Percentiles rank a stretch among this genome's conserved stretches.
Evolutionary conservation across 2,888 invertebrate species (phyloP).

Genomic region (Galeruca laticollis): DNA sequence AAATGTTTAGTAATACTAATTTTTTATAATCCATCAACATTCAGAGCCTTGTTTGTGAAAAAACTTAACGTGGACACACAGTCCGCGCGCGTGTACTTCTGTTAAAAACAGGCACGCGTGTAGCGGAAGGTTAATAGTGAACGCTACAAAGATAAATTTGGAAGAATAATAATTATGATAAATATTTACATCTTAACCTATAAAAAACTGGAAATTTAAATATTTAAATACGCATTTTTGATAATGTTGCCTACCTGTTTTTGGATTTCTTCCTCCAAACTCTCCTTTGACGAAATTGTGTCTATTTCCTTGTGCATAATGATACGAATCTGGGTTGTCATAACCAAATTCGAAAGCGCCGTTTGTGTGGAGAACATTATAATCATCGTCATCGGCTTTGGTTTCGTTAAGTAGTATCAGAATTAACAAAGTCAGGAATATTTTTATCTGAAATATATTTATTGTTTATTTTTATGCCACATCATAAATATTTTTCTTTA

Average conservation of each 20-base stretch:
- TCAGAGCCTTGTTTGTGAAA: too few species aligned
- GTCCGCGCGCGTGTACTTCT: too few species aligned
- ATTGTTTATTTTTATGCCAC: too few species aligned
- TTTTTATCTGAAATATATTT: conserved; percentile 44
- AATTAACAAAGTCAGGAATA: conserved; percentile 45
- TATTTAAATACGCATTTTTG: not conserved
- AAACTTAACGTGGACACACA: too few species aligned
- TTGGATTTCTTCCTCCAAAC: conserved; percentile 81
- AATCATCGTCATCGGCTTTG: conserved; percentile 68
- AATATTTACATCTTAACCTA: too few species aligned
- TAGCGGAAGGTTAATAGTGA: too few species aligned
- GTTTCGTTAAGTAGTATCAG: conserved; percentile 41
- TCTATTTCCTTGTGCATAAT: conserved; percentile 76
- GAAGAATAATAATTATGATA: too few species aligned
- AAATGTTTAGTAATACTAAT: too few species aligned
- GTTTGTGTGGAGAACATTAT: conserved; percentile 76
- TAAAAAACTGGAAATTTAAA: too few species aligned
- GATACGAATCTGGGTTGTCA: conserved; percentile 79
- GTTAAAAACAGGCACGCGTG: too few species aligned
- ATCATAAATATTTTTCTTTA: not conserved
- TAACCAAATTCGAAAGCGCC: conserved; percentile 83
- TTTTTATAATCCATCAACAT: too few species aligned
- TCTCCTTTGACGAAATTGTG: conserved; percentile 77
- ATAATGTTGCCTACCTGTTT: conserved; percentile 66
- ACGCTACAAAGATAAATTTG: too few species aligned